Evolutionary conservation across 2,888 invertebrate species (phyloP), one percentile per base, ranked within the genome.

Genomic region (Lasioglossum lativentre): DNA sequence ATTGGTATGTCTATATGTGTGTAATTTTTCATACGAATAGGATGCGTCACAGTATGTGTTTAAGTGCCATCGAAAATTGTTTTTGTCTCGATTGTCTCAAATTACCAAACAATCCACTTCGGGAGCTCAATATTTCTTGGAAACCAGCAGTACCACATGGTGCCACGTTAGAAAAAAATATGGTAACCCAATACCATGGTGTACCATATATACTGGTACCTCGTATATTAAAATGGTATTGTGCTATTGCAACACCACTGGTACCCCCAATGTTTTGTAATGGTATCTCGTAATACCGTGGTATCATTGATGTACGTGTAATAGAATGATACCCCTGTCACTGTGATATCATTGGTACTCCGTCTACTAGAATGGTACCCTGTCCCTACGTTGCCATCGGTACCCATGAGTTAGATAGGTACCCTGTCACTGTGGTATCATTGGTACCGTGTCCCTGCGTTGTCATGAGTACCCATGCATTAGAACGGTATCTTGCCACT

Each of bases 1-100:
- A 56, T n/a, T 40, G 40, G 72, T 72, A 76, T 42, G 42, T 75
- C n/a, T 52, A 59, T 59, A 59, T 78, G 47, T 34, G 70, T 75
- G 42, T 56, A 45, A 42, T 68, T 75, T 40, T 63, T 42, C 56
- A 68, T 82, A 75, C 74, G n/a, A 70, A 70, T 73, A 34, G 47
- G 73, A 73, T 30, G 47, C 30, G 73, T 73, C 47, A 19, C 47
- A 73, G 34, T 23, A 73, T 45, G 47, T 52, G 47, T 52, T 68
- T 70, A 40, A 70, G 70, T 70, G 70, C 40, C 40, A 70, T 70
- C 70, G 38, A 40, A 70, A 70, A 40, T 70, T 70, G 40, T 70
- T 45, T 45, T 45, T 45, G 45, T 45, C 45, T 45, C 45, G 45
- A 40, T 70, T 70, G 70, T 70, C 63, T 63, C 38, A 40, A 70